These are phyloP conservation scores for Bombus pascuorum DNA, from an alignment of 1,140 invertebrate genomes.

Conservation along the genomic window DNA sequence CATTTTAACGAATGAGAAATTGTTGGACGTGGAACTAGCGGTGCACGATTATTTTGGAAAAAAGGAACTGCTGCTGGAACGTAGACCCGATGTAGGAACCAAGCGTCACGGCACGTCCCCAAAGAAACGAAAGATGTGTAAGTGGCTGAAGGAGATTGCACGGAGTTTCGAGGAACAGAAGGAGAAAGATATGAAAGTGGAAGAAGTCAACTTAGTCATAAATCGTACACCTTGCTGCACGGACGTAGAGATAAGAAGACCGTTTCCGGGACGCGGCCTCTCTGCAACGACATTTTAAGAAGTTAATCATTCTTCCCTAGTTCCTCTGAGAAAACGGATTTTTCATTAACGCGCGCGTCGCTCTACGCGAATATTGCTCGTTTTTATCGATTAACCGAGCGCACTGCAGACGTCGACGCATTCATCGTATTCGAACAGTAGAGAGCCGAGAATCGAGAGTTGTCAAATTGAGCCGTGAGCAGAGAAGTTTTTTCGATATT, in stretches of 20 bases:
- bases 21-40: background rate
- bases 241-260: conserved; percentile 76
- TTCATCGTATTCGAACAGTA: background rate
- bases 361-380: background rate
- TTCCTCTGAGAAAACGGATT: conserved; percentile 22
- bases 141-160: conserved; percentile 44
- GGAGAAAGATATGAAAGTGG: conserved; percentile 67
- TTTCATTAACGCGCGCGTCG: conserved; percentile 41
- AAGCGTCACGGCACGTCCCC: background rate
- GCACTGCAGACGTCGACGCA: no score
- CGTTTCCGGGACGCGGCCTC: conserved; percentile 73
- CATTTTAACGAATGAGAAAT: conserved; percentile 27
- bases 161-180: conserved; percentile 54
- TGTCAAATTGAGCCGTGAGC: background rate
- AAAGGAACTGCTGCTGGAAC: background rate
- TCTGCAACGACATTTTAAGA: conserved; percentile 50
- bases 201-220: conserved; percentile 76
- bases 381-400: conserved; percentile 1
- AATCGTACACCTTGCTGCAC: conserved; percentile 77
- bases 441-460: no score
- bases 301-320: conserved; percentile 48
- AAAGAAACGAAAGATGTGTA: background rate
- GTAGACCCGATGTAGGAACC: background rate
- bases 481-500: background rate
- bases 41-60: background rate